These are phyloP conservation scores for Meganola albula DNA, from an alignment of 2,888 invertebrate species.

Conservation along the genomic window DNA sequence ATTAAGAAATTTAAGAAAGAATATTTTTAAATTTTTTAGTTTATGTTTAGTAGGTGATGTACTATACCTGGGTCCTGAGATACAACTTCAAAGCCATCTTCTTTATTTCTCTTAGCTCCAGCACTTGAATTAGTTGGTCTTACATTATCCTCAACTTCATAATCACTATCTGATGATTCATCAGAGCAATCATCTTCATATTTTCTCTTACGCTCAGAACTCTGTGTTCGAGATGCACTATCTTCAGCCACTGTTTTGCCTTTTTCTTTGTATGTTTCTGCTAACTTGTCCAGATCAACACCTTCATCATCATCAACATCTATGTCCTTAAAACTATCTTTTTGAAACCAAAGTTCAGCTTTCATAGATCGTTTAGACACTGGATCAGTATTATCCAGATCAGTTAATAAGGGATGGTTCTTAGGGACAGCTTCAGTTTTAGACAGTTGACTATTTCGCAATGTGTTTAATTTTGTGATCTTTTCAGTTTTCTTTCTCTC, in stretches of 20 bases:
- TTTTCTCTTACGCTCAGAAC: constrained; percentile 43
- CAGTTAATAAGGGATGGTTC: constrained; percentile 86
- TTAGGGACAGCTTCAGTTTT: constrained; percentile 48
- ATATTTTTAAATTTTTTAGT: neutral
- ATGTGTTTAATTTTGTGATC: constrained; percentile 60
- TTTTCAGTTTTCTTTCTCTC: constrained; percentile 58
- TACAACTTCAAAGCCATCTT: constrained; percentile 82
- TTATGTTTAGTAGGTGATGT: no score
- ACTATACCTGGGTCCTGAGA: constrained; percentile 78
- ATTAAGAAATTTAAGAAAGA: neutral
- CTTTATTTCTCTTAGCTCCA: constrained; percentile 59
- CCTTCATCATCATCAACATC: constrained; percentile 92
- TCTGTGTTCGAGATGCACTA: constrained; percentile 18
- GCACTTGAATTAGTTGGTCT: constrained; percentile 32
- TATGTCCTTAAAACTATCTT: constrained; percentile 88
- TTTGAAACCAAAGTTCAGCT: constrained; percentile 92
- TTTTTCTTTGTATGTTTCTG: constrained; percentile 83
- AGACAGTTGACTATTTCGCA: constrained; percentile 49
- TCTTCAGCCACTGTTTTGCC: constrained; percentile 72
- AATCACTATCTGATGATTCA: constrained; percentile 67
- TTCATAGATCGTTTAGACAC: constrained; percentile 85
- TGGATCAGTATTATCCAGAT: constrained; percentile 86
- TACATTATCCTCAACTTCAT: constrained; percentile 62
- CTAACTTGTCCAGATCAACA: constrained; percentile 89
- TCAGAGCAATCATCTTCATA: constrained; percentile 57